Percentiles rank a stretch among this genome's conserved stretches.
Evolutionary conservation across 2,113 vertebrate species (phyloP).

Genomic region (Cyanoderma ruficeps): DNA sequence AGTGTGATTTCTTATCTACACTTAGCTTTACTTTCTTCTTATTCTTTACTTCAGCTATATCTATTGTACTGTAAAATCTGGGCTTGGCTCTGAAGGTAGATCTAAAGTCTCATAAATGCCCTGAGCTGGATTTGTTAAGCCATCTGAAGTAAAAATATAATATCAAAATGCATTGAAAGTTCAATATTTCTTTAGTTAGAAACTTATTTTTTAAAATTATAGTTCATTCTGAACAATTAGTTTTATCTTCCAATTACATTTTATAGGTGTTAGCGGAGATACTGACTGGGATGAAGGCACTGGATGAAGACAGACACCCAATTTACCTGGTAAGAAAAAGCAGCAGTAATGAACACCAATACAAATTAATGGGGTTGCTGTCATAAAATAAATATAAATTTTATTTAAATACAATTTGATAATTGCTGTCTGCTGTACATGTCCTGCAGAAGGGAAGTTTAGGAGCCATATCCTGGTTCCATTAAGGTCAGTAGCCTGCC

Average conservation of each 20-base stretch:
- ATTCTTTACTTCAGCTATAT: neutral
- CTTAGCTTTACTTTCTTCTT: neutral
- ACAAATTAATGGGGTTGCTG: neutral
- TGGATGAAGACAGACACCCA: conserved; percentile 68
- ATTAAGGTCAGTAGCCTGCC: neutral
- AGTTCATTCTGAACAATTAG: neutral
- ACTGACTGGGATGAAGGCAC: conserved; percentile 72
- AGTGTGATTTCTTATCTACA: neutral
- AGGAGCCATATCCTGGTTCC: neutral
- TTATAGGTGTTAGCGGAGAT: conserved; percentile 78
- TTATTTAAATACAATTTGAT: neutral
- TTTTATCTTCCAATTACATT: neutral
- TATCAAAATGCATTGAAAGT: neutral
- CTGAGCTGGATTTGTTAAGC: neutral
- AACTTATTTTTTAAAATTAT: neutral
- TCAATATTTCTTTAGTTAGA: neutral
- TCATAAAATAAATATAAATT: neutral
- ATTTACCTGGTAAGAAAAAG: conserved; percentile 75
- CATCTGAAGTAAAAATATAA: neutral
- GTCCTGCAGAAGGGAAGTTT: neutral
- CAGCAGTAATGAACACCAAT: neutral
- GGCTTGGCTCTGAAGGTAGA: neutral
- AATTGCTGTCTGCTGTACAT: neutral
- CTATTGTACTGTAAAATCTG: neutral
- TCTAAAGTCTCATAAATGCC: neutral